A percentile compares a stretch with the other conserved stretches of the same genome.
These are phyloP conservation scores for Pseudotriccus pelzelni DNA, from an alignment of 2,797 vertebrate species.

Conservation along the genomic window DNA sequence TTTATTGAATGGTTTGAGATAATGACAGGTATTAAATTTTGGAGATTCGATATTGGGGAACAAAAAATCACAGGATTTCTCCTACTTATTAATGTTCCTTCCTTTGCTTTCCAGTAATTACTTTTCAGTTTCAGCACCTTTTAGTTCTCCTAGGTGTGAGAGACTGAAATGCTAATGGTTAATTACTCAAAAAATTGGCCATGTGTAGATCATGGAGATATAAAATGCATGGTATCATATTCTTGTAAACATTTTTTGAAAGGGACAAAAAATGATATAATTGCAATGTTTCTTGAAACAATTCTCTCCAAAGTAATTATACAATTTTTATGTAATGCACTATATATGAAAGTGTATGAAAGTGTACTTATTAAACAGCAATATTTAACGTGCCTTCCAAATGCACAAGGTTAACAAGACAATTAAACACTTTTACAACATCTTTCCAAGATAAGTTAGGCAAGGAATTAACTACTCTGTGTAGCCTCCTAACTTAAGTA, in stretches of 20 bases:
- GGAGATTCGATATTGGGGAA: fast-evolving
- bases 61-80: not conserved
- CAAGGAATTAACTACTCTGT: not conserved
- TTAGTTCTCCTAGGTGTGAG: not conserved
- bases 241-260: not conserved
- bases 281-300: not conserved
- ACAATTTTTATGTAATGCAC: not conserved
- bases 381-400: not conserved
- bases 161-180: not conserved
- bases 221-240: not conserved
- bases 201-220: not conserved
- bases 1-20: not conserved
- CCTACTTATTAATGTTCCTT: not conserved
- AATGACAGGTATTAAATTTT: not conserved
- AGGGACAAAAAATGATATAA: not conserved
- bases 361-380: not conserved
- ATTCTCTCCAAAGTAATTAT: not conserved
- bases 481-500: not conserved
- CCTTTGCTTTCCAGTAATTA: not conserved
- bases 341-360: not conserved
- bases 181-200: not conserved
- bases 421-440: not conserved
- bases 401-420: not conserved
- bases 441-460: not conserved
- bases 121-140: not conserved